Conservation (phyloP, 2,888 invertebrate genomes). For the Xestia ashworthii region DNA sequence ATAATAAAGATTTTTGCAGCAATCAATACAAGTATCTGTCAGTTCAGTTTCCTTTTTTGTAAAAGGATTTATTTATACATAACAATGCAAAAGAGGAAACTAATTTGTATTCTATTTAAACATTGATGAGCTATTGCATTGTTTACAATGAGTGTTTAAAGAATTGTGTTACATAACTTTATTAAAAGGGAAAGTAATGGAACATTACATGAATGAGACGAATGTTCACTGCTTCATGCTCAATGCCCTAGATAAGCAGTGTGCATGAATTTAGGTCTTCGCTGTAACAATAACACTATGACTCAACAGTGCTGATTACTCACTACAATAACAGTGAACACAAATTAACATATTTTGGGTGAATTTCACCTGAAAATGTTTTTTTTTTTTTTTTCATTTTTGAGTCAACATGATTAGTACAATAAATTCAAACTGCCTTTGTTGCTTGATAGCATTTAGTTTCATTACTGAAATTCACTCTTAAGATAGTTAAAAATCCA, state of each 20-base stretch:
- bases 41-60: background rate
- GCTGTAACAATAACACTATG: conserved; percentile 24
- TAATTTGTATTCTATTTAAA: conserved; percentile 30
- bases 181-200: conserved; percentile 39
- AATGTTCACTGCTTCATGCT: background rate
- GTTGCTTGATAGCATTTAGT: background rate
- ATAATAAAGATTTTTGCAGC: background rate
- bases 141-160: background rate
- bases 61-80: too few species aligned
- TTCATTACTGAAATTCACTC: background rate
- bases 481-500: background rate
- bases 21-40: background rate
- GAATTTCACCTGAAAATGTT: background rate
- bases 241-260: conserved; percentile 36
- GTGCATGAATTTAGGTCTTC: conserved; percentile 17
- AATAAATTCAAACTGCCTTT: background rate
- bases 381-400: too few species aligned
- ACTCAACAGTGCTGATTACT: conserved; percentile 10
- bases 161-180: conserved; percentile 28
- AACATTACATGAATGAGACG: conserved; percentile 42
- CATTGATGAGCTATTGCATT: conserved; percentile 1
- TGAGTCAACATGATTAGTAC: background rate
- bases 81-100: background rate
- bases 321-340: background rate
- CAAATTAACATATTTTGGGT: background rate